Conservation (phyloP, 2,888 invertebrate genomes). For the Agrilus cyanescens region DNA sequence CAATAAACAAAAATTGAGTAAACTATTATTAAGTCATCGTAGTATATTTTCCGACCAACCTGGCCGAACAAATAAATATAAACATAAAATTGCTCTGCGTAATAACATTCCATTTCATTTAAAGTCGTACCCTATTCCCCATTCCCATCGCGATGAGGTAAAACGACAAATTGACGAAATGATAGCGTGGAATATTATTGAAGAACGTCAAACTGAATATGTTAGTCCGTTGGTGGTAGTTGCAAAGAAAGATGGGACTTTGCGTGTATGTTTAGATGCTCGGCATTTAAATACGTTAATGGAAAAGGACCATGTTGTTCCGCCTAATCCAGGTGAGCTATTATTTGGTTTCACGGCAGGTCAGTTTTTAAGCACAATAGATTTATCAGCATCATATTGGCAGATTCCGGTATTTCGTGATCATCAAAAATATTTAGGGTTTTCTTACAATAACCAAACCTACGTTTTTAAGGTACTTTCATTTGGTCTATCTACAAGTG, state of each 20-base stretch:
- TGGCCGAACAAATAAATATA: neutral
- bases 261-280: neutral
- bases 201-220: neutral
- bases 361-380: conserved; percentile 7
- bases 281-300: neutral
- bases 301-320: neutral
- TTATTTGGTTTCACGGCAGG: neutral
- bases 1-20: neutral
- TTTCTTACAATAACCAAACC: conserved; percentile 7
- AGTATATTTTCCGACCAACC: neutral
- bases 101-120: neutral
- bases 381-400: conserved; percentile 12
- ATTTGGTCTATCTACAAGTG: conserved; percentile 8
- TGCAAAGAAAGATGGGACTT: neutral
- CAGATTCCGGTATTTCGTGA: conserved; percentile 12
- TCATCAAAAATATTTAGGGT: conserved; percentile 12
- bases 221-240: neutral
- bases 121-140: neutral
- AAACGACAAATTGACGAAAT: neutral
- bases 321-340: neutral
- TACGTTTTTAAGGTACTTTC: conserved; percentile 7
- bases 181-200: neutral
- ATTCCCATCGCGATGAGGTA: neutral
- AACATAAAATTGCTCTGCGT: neutral
- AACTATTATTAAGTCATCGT: neutral